phyloP scores from a whole-genome alignment of 1,140 invertebrate species.

The Neuroterus valhalla region DNA sequence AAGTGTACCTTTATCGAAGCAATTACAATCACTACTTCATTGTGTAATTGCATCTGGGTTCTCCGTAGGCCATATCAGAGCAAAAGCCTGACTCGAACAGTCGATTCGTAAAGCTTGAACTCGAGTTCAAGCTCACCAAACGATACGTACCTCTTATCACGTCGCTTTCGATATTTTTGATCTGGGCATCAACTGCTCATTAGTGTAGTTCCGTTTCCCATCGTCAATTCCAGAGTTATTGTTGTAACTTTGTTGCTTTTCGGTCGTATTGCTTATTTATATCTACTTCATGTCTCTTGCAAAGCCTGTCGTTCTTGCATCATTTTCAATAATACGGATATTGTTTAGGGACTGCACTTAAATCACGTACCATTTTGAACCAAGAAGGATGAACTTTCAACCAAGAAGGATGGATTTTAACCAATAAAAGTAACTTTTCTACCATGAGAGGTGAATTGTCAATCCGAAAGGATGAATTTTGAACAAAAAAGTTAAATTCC shows the following conservation, averaged over 20 bases:
- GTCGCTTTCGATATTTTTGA: slow-evolving; percentile 1
- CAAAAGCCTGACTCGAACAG: slow-evolving; percentile 49
- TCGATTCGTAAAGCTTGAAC: slow-evolving; percentile 63
- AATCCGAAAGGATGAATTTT: too few relatives aligned
- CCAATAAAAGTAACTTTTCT: too few relatives aligned
- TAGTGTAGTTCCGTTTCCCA: slow-evolving; percentile 31
- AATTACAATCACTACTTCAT: slow-evolving; percentile 63
- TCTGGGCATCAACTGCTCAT: slow-evolving; percentile 18
- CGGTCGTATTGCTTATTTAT: not conserved
- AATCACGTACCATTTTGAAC: not conserved
- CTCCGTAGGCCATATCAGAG: slow-evolving; percentile 59
- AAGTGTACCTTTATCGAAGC: slow-evolving; percentile 51
- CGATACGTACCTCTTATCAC: slow-evolving; percentile 34
- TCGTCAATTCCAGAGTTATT: slow-evolving; percentile 34
- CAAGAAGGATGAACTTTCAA: too few relatives aligned
- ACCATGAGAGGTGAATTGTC: too few relatives aligned
- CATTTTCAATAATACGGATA: not conserved
- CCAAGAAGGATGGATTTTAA: too few relatives aligned
- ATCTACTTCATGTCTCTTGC: not conserved
- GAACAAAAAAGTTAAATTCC: too few relatives aligned
- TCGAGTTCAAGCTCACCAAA: slow-evolving; percentile 58
- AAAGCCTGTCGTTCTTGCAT: not conserved
- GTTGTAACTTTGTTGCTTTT: slow-evolving; percentile 18
- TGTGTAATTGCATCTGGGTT: slow-evolving; percentile 61
- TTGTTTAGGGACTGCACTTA: not conserved